Evolutionary conservation across 2,113 vertebrate genomes (phyloP).

Genomic region (Turdus rufiventris): DNA sequence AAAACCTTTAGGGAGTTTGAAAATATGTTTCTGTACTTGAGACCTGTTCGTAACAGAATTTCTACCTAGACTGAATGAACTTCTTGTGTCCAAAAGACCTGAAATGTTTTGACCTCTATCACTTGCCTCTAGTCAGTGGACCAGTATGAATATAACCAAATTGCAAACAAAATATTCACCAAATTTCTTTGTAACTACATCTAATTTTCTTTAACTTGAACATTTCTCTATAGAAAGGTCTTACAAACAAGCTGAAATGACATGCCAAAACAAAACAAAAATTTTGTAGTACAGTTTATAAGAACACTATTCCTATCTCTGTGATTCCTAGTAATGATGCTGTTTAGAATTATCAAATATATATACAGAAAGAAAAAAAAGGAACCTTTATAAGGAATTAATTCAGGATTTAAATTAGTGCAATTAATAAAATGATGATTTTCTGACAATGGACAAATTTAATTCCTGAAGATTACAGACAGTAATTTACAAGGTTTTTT

Average conservation of each 20-base stretch:
- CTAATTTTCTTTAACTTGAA: not conserved
- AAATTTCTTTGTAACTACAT: not conserved
- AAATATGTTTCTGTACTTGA: not conserved
- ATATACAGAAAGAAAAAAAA: not conserved
- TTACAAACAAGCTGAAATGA: not conserved
- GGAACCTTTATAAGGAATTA: accelerated
- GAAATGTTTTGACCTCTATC: not conserved
- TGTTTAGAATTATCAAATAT: not conserved
- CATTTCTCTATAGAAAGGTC: not conserved
- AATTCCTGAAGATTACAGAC: not conserved
- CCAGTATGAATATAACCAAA: not conserved
- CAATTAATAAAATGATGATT: not conserved
- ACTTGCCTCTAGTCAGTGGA: not conserved
- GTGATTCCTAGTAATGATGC: not conserved
- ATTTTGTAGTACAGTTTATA: not conserved
- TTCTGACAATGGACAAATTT: not conserved
- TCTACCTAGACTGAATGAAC: not conserved
- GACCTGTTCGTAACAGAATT: not conserved
- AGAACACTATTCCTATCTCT: not conserved
- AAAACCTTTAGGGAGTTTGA: not conserved
- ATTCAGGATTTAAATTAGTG: not conserved
- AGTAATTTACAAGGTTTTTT: not conserved
- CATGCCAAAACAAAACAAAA: not conserved
- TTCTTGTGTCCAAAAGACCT: not conserved
- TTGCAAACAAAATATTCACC: not conserved